Percentiles rank a stretch among this genome's conserved stretches.
These are phyloP conservation scores for Channa argus DNA, from an alignment of 2,113 vertebrate genomes.

Conservation along the genomic window DNA sequence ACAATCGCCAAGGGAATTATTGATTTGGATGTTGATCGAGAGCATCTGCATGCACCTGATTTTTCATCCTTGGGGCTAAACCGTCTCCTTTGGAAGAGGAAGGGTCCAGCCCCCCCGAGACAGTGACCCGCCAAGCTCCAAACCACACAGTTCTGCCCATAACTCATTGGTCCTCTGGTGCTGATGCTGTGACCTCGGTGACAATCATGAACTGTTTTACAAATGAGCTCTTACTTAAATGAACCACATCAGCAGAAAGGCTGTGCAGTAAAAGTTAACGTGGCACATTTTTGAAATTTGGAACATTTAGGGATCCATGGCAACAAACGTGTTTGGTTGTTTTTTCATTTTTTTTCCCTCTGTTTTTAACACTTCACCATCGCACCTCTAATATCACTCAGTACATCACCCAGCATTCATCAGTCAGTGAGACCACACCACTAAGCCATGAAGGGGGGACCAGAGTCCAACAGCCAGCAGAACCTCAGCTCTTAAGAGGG, in stretches of 20 bases:
- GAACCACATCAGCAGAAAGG: not conserved
- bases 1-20: not conserved
- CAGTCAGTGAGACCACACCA: slow-evolving; percentile 8
- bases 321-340: too few species aligned
- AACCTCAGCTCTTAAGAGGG: slow-evolving; percentile 22
- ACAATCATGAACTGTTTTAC: slow-evolving; percentile 48
- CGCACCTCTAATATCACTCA: not conserved
- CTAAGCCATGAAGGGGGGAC: slow-evolving; percentile 2
- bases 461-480: not conserved
- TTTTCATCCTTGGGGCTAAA: not conserved
- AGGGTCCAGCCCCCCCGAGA: too few species aligned
- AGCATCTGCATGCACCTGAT: not conserved
- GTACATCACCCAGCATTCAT: not conserved
- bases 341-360: too few species aligned
- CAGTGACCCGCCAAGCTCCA: too few species aligned
- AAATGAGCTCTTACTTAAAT: slow-evolving; percentile 18
- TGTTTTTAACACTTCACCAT: not conserved
- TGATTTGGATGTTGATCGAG: not conserved
- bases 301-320: too few species aligned
- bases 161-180: not conserved
- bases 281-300: too few species aligned
- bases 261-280: not conserved
- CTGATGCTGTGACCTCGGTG: slow-evolving; percentile 6
- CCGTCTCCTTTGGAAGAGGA: too few species aligned
- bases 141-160: not conserved